Evolutionary conservation across 1,140 invertebrate species (phyloP).

Genomic region (Zaprionus tsacasi): DNA sequence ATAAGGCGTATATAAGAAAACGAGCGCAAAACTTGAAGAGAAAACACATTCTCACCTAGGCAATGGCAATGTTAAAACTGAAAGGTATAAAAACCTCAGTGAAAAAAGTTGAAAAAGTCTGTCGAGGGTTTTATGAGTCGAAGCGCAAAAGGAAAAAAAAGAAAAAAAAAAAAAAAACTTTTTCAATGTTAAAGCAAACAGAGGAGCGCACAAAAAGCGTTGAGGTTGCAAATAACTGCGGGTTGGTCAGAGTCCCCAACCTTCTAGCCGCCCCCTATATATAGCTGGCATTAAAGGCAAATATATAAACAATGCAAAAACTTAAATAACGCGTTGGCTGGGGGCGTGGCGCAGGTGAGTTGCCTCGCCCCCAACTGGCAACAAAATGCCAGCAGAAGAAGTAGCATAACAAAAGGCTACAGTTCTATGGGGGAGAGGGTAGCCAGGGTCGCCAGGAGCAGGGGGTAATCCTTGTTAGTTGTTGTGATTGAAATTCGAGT

Average conservation of each 20-base stretch:
- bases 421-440: slow-evolving; percentile 7
- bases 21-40: slow-evolving; percentile 19
- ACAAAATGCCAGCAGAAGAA: slow-evolving; percentile 43
- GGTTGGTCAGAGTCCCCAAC: not conserved
- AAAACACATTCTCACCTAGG: slow-evolving; percentile 45
- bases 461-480: slow-evolving; percentile 7
- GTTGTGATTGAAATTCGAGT: slow-evolving; percentile 61
- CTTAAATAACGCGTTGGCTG: slow-evolving; percentile 58
- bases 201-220: slow-evolving; percentile 47
- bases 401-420: slow-evolving; percentile 44
- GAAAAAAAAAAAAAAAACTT: slow-evolving; percentile 45
- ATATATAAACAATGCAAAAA: slow-evolving; percentile 71
- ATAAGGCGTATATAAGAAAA: slow-evolving; percentile 3
- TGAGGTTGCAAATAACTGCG: slow-evolving; percentile 32
- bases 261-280: not conserved
- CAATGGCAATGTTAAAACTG: slow-evolving; percentile 32
- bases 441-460: no score
- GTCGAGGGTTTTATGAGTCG: slow-evolving; percentile 31
- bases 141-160: slow-evolving; percentile 11
- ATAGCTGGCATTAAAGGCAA: slow-evolving; percentile 59
- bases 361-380: slow-evolving; percentile 1
- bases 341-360: slow-evolving; percentile 14
- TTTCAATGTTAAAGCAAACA: slow-evolving; percentile 75
- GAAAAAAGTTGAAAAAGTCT: slow-evolving; percentile 47
- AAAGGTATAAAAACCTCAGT: slow-evolving; percentile 31